phyloP scores from a whole-genome alignment of 2,888 invertebrate species.

The Rhamphomyia laevipes region DNA sequence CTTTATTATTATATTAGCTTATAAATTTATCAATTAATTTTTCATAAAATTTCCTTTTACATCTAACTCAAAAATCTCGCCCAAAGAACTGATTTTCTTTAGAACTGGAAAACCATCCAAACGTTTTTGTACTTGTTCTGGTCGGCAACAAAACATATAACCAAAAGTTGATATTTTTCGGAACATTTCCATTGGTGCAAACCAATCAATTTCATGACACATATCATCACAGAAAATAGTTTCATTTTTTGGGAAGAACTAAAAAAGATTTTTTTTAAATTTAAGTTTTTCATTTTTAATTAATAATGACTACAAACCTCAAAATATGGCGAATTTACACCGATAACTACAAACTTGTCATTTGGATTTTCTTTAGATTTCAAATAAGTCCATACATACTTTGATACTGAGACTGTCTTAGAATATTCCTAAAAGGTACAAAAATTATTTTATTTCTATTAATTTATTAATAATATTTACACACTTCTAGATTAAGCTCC shows the following conservation, averaged over 20 bases:
- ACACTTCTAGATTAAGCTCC: background rate
- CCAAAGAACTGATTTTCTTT: no score
- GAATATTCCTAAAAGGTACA: background rate
- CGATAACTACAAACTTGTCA: background rate
- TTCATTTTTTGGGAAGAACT: background rate
- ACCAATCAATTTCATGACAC: background rate
- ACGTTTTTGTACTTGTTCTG: background rate
- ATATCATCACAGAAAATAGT: background rate
- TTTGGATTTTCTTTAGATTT: background rate
- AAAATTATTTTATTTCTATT: background rate
- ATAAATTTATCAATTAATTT: no score
- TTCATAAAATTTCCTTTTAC: no score
- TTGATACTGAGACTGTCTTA: background rate
- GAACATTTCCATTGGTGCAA: background rate
- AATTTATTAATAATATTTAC: no score
- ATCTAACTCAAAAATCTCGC: no score
- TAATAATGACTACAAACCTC: background rate
- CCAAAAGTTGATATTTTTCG: background rate
- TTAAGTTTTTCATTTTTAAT: no score
- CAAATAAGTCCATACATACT: background rate
- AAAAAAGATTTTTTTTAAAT: no score
- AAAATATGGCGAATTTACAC: background rate
- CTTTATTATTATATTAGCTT: no score
- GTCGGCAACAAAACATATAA: background rate
- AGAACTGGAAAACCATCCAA: background rate